These are phyloP conservation scores for Philypnodon macrostomus DNA, from an alignment of 2,797 vertebrate species.

Conservation along the genomic window DNA sequence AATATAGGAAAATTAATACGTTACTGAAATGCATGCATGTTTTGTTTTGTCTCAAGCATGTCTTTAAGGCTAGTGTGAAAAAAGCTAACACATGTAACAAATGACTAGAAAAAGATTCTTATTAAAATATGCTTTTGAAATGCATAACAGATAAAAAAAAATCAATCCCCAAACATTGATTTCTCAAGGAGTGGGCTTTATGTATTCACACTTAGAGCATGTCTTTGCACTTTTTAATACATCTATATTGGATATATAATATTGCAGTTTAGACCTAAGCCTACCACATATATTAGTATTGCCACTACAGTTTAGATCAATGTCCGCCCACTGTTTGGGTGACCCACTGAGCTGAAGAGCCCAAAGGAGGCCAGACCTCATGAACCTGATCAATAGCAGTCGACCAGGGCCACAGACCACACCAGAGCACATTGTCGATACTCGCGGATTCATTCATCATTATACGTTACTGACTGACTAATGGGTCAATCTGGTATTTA, in stretches of 20 bases:
- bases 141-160: too few species aligned
- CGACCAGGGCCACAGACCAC: slow-evolving; percentile 17
- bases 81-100: too few species aligned
- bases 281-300: neutral
- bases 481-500: neutral
- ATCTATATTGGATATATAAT: neutral
- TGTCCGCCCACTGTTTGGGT: slow-evolving; percentile 30
- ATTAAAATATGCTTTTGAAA: too few species aligned
- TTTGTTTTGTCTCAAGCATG: too few species aligned
- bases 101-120: too few species aligned
- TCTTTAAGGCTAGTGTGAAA: too few species aligned
- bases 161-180: too few species aligned
- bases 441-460: slow-evolving; percentile 20
- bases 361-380: slow-evolving; percentile 11
- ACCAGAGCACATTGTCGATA: slow-evolving; percentile 18
- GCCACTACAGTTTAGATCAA: slow-evolving; percentile 26
- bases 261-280: slow-evolving; percentile 27
- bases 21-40: too few species aligned
- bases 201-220: too few species aligned
- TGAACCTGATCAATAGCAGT: slow-evolving; percentile 47
- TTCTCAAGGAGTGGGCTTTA: too few species aligned
- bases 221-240: slow-evolving; percentile 1
- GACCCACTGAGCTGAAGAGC: slow-evolving; percentile 30
- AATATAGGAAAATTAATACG: too few species aligned
- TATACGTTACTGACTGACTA: slow-evolving; percentile 9